Conservation (phyloP, 2,797 vertebrate genomes). For the Heliangelus exortis region DNA sequence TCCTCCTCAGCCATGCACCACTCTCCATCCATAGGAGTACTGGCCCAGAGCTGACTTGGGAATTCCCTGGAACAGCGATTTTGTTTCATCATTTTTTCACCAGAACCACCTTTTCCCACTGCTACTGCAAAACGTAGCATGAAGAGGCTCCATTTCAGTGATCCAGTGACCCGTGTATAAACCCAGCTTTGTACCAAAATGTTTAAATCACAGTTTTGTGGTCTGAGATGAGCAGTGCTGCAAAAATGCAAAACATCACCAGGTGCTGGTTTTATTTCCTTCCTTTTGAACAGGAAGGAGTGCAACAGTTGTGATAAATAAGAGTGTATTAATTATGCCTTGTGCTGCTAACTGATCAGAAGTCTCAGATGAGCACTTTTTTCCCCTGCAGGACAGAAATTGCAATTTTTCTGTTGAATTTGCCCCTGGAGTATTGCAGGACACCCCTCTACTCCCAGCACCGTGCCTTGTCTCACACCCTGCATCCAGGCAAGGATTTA, state of each 20-base stretch:
- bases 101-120: not conserved
- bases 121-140: not conserved
- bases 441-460: not conserved
- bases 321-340: not conserved
- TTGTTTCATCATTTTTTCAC: not conserved
- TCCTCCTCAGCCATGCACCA: not conserved
- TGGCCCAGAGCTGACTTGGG: not conserved
- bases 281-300: constrained; percentile 8
- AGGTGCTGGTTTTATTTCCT: not conserved
- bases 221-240: not conserved
- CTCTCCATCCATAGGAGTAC: not conserved
- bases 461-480: not conserved
- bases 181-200: not conserved
- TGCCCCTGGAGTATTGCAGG: not conserved
- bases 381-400: not conserved
- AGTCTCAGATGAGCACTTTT: not conserved
- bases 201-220: not conserved
- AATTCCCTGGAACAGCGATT: not conserved
- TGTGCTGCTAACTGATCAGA: not conserved
- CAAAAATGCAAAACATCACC: not conserved
- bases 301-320: constrained; percentile 17
- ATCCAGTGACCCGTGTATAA: not conserved
- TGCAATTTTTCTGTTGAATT: not conserved
- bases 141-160: not conserved
- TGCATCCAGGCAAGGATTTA: not conserved